Evolutionary conservation across 2,888 invertebrate genomes (phyloP).

Genomic region (Microdon myrmicae): DNA sequence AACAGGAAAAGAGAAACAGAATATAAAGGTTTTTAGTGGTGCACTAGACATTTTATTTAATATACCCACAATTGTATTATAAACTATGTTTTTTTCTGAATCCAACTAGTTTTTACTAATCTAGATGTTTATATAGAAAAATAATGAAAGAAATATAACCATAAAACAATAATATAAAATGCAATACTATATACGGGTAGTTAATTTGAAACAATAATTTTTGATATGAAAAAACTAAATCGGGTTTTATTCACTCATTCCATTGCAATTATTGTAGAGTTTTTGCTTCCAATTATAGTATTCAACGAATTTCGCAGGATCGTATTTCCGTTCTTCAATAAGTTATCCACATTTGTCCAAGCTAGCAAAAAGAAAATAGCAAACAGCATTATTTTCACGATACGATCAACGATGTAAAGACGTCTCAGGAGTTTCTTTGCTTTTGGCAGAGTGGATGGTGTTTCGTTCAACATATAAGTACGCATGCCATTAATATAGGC

Average conservation of each 20-base stretch:
- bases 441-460: slow-evolving; percentile 78
- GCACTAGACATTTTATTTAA: no score
- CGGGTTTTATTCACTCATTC: slow-evolving; percentile 13
- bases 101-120: no score
- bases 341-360: slow-evolving; percentile 62
- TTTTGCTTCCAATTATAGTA: slow-evolving; percentile 53
- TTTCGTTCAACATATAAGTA: slow-evolving; percentile 85
- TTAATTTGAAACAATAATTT: not conserved
- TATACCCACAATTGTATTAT: no score
- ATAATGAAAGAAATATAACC: no score
- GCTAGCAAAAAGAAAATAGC: slow-evolving; percentile 61
- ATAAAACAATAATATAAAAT: no score
- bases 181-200: no score
- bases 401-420: slow-evolving; percentile 69
- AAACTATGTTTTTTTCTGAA: no score
- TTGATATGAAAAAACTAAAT: not conserved
- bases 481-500: slow-evolving; percentile 85
- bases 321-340: slow-evolving; percentile 58
- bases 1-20: no score
- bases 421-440: slow-evolving; percentile 68
- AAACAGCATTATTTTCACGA: slow-evolving; percentile 59
- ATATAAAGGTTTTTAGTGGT: no score
- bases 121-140: no score
- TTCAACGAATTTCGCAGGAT: slow-evolving; percentile 57
- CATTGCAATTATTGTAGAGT: slow-evolving; percentile 41